Percentiles rank a stretch among this genome's conserved stretches.
Conservation (phyloP, 1,140 invertebrate species). For the Aphelinus certus region DNA sequence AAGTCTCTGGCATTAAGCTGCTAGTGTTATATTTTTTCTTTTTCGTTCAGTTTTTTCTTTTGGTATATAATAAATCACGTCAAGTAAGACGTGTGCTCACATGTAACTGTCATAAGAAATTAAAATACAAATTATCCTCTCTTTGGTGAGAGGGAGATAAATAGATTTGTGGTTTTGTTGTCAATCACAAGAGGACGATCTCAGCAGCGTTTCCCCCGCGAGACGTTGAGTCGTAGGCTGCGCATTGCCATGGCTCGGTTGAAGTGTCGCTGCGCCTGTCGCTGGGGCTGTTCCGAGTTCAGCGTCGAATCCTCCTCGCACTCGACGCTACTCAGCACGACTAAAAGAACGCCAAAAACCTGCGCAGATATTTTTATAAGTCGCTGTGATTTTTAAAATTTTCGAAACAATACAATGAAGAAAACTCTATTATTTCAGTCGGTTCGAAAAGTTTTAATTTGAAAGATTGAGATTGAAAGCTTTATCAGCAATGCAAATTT, state of each 20-base stretch:
- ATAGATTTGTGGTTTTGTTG: too few relatives aligned
- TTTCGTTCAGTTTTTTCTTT: too few relatives aligned
- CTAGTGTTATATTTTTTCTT: too few relatives aligned
- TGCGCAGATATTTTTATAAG: constrained; percentile 53
- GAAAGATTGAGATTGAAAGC: too few relatives aligned
- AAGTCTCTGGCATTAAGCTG: too few relatives aligned
- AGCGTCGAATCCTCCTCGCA: constrained; percentile 67
- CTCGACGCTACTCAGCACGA: constrained; percentile 76
- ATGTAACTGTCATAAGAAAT: background rate
- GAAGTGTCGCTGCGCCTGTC: constrained; percentile 79
- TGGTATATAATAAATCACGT: too few relatives aligned
- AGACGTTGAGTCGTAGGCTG: constrained; percentile 72
- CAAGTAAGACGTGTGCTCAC: background rate
- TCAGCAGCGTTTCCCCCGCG: constrained; percentile 64
- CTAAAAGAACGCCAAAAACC: constrained; percentile 82
- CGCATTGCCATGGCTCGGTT: constrained; percentile 88
- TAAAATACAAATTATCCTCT: background rate
- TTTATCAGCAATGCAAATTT: too few relatives aligned
- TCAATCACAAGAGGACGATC: too few relatives aligned
- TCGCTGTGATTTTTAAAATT: too few relatives aligned
- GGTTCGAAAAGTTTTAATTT: background rate
- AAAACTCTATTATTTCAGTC: background rate
- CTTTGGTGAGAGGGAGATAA: too few relatives aligned
- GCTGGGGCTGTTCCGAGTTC: constrained; percentile 70
- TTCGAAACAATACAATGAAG: background rate